Conservation (phyloP, 1,140 invertebrate species). For the Zaprionus taronus region DNA sequence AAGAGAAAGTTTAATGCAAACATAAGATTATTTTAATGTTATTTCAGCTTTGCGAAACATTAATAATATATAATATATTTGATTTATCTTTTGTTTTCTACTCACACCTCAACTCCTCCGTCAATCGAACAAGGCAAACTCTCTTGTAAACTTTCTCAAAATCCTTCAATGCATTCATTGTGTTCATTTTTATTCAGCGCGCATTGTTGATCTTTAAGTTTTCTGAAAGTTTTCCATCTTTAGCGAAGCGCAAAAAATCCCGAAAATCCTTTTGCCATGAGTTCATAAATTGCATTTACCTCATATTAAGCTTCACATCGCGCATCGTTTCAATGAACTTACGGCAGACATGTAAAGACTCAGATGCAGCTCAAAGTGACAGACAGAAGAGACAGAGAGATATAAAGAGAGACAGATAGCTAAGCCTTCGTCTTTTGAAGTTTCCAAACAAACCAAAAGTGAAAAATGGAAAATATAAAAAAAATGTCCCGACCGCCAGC, state of each 20-base stretch:
- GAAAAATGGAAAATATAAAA: slow-evolving; percentile 7
- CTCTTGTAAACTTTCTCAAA: background rate
- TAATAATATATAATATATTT: background rate
- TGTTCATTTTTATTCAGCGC: background rate
- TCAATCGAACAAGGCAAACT: background rate
- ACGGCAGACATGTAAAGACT: slow-evolving; percentile 34
- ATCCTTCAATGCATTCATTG: slow-evolving; percentile 10
- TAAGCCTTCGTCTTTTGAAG: slow-evolving; percentile 52
- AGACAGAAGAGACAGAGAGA: background rate
- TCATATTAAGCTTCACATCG: slow-evolving; percentile 53
- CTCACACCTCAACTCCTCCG: too few relatives aligned
- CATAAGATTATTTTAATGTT: background rate
- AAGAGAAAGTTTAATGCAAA: background rate
- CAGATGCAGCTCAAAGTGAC: slow-evolving; percentile 25
- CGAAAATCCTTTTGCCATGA: slow-evolving; percentile 9
- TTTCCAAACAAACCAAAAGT: slow-evolving; percentile 9
- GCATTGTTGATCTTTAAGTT: slow-evolving; percentile 12
- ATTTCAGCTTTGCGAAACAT: background rate
- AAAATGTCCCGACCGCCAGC: slow-evolving; percentile 28
- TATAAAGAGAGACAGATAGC: background rate
- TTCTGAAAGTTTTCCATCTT: slow-evolving; percentile 8
- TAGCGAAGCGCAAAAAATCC: background rate
- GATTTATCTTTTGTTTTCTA: background rate
- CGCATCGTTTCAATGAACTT: slow-evolving; percentile 58
- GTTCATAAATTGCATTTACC: slow-evolving; percentile 59